Evolutionary conservation across 2,797 vertebrate species (phyloP), one percentile per base, ranked within the genome.

Genomic region (Chelmon rostratus): DNA sequence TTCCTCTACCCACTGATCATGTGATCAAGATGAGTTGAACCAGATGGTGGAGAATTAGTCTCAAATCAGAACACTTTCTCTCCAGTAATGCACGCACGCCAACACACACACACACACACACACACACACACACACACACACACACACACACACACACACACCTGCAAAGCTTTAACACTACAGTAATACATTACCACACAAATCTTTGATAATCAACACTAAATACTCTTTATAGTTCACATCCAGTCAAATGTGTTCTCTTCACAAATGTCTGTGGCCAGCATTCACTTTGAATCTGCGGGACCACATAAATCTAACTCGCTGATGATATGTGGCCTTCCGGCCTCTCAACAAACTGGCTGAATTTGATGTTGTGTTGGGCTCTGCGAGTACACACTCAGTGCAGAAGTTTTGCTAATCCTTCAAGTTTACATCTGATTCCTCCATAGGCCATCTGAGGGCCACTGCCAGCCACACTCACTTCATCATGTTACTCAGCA

Each of bases 11-110:
- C 76, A 86, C 73, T 59, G 76, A 76, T 83, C 87, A 86, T 63
- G 79, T 90, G 89, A 90, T 81, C 76, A 44, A 8, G 65, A 76
- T 90, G 87, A 91, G 67, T 71, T 86, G 79, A 89, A 91, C 86
- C 93, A 93, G 92, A 94, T 93, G 91, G 81, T 40, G 40, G 37
- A 40, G 70, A 91, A 85, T 73, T 74, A 53, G 54, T 68, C 59
- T 47, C 8, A 73, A 65, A 75, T 73, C 83, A 58, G 54, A 87
- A 76, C 33, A 71, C 33, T 44, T 42, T 42, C 57, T 59, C n/a
- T 44, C 58, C 61, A 50, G 16, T 2, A 38, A 19, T 6, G 5
- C 47, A 2, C 62, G 38, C 37, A 10, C 54, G 71, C 19, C 21
- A 13, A 46, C 21, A 52, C 35, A 37, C 46, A 33, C 47, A 53